phyloP scores from a whole-genome alignment of 2,113 vertebrate species.

The Phyllostomus discolor region DNA sequence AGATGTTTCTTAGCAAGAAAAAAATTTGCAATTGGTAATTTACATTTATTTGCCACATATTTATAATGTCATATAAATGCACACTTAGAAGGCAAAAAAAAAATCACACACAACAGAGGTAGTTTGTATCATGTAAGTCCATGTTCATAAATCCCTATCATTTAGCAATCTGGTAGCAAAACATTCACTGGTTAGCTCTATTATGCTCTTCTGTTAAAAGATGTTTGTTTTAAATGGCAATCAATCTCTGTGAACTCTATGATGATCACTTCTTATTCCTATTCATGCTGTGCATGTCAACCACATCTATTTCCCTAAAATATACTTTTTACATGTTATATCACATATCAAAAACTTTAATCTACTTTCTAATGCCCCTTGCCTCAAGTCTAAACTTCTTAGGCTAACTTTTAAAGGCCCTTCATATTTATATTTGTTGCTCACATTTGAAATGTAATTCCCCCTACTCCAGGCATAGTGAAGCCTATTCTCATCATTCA shows the following conservation, averaged over 20 bases:
- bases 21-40: constrained; percentile 19
- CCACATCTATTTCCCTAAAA: not conserved
- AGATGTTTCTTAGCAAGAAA: constrained; percentile 22
- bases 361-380: not conserved
- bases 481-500: constrained; percentile 7
- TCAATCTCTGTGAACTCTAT: not conserved
- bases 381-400: constrained; percentile 7
- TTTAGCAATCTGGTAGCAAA: not conserved
- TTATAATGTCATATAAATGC: not conserved
- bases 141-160: not conserved
- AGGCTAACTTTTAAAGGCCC: not conserved
- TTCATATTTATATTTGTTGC: not conserved
- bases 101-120: not conserved
- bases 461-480: not conserved
- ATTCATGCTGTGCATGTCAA: not conserved
- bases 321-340: not conserved
- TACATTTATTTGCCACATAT: not conserved
- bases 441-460: not conserved
- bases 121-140: not conserved
- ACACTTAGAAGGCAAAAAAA: constrained; percentile 25
- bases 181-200: constrained; percentile 18
- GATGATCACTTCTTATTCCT: constrained; percentile 16
- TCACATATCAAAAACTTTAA: not conserved
- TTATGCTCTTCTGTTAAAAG: not conserved
- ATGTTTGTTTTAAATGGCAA: not conserved